phyloP scores from a whole-genome alignment of 1,140 invertebrate genomes.

The Saccostrea glomerata region DNA sequence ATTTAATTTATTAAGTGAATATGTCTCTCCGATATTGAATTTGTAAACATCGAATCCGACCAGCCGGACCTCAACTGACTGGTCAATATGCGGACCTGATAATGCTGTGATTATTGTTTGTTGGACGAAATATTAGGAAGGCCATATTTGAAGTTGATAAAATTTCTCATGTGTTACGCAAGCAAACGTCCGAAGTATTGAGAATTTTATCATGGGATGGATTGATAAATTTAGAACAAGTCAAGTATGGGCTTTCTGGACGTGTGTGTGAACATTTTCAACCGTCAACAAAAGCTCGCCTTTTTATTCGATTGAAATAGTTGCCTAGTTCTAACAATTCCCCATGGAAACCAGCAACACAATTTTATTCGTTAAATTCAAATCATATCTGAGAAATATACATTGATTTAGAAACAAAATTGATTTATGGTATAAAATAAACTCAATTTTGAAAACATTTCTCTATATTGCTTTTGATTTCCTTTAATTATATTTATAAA shows the following conservation, averaged over 20 bases:
- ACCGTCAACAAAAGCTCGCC: not conserved
- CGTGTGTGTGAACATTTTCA: not conserved
- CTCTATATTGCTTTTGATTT: not conserved
- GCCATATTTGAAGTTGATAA: conserved; percentile 38
- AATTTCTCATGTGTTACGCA: conserved; percentile 33
- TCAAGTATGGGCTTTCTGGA: not conserved
- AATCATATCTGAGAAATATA: not conserved
- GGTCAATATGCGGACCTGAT: conserved; percentile 4
- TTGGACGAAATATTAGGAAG: conserved; percentile 28
- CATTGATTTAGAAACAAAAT: not conserved
- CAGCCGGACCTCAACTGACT: not conserved
- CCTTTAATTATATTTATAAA: not conserved
- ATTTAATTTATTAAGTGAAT: not conserved
- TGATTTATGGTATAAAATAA: not conserved
- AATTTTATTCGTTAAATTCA: not conserved
- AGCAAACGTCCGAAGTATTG: not conserved
- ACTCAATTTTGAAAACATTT: not conserved
- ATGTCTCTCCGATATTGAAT: not conserved
- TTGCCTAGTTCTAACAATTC: not conserved
- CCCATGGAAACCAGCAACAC: conserved; percentile 12
- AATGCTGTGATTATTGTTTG: conserved; percentile 34
- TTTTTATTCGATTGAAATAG: conserved; percentile 1
- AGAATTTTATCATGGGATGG: not conserved
- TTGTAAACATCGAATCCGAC: not conserved
- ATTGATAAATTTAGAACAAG: not conserved